Evolutionary conservation across 2,888 invertebrate genomes (phyloP), one percentile per base, ranked within the genome.

Genomic region (Pharmacophagus antenor): DNA sequence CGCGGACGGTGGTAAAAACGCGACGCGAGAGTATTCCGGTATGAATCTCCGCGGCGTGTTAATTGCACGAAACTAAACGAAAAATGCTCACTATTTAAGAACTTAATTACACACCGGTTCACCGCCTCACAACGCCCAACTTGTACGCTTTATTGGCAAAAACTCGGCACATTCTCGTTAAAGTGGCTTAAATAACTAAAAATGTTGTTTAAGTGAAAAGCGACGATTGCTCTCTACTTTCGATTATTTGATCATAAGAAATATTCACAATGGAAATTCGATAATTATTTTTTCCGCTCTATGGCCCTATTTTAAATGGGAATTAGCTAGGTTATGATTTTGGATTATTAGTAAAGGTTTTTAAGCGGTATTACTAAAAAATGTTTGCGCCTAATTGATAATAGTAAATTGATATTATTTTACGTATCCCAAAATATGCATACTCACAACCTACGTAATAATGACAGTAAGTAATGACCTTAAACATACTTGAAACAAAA

Each of bases 31-130:
- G 68, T 68, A 72, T 72, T 72, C 67, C 61, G 67, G 69, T 65
- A 68, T 69, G 71, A 66, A 67, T 58, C 65, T 67, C 66, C 62
- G 54, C 62, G 61, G 64, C 61, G 47, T 61, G 53, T 57, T 61
- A 56, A 61, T 61, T 61, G 61, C 69, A 63, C 65, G 66, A 67
- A 65, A 70, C 64, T 63, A 62, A 62, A 62, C 58, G 64, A 65
- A 70, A 71, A 67, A 72, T 69, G 65, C 64, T 58, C 57, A 65
- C 66, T 66, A 66, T 70, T 72, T 71, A 71, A 72, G 70, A 69
- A 70, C 72, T 72, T 72, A 72, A 61, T 56, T 61, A 61, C 53
- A 48, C 18, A 27, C 53, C 42, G 44, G 52, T 56, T 53, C 2
- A 51, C 21, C 42, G 37, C 51, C 47, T 56, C 52, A 25, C 60